These are phyloP conservation scores for Cephus sareptanus DNA, from an alignment of 2,888 invertebrate genomes.

Conservation along the genomic window DNA sequence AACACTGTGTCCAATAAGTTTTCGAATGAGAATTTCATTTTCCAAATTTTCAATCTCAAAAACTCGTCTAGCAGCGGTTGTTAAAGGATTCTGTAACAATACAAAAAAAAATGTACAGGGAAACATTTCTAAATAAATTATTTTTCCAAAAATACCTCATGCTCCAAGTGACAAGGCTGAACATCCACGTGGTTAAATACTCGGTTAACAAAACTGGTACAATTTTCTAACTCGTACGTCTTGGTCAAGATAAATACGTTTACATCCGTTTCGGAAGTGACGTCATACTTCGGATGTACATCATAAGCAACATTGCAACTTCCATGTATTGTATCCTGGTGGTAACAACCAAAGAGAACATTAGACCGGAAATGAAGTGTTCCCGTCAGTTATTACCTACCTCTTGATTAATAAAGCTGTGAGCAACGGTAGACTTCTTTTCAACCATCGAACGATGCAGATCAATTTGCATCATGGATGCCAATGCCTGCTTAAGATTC, in stretches of 20 bases:
- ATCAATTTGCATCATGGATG: constrained; percentile 63
- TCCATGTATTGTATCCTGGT: constrained; percentile 64
- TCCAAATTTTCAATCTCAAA: constrained; percentile 38
- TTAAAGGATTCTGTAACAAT: constrained; percentile 26
- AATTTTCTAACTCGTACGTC: constrained; percentile 48
- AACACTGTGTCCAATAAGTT: constrained; percentile 43
- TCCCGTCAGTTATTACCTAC: constrained; percentile 65
- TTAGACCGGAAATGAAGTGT: constrained; percentile 47
- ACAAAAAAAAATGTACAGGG: constrained; percentile 25
- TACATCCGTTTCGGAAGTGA: background rate
- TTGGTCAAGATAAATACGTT: constrained; percentile 52
- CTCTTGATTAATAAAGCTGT: constrained; percentile 55
- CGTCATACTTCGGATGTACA: constrained; percentile 41
- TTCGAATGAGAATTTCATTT: constrained; percentile 41
- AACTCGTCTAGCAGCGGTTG: constrained; percentile 39
- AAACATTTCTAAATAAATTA: constrained; percentile 2
- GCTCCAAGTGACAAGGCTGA: constrained; percentile 32
- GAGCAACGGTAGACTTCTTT: constrained; percentile 34
- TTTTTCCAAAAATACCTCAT: constrained; percentile 27
- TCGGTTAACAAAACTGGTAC: constrained; percentile 46
- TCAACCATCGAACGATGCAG: constrained; percentile 36
- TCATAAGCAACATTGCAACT: constrained; percentile 55
- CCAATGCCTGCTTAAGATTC: constrained; percentile 65
- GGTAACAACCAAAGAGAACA: constrained; percentile 67
- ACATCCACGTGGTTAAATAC: constrained; percentile 44